A percentile compares a stretch with the other conserved stretches of the same genome.
Conservation (phyloP, 37 sponge, comb jelly and placozoan genomes). For the Cliona cf. orientalis region DNA sequence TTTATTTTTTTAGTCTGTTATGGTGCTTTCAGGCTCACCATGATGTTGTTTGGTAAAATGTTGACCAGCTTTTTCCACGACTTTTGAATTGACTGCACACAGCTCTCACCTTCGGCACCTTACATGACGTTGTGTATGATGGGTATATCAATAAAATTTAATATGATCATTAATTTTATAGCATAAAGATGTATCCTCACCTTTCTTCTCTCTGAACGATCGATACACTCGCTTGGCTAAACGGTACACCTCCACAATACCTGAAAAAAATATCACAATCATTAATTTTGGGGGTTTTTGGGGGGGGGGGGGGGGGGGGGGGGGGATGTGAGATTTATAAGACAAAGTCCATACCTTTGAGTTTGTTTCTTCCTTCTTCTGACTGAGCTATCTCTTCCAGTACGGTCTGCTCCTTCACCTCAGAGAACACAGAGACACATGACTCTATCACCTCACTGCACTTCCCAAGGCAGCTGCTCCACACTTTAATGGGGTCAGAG, state of each 20-base stretch:
- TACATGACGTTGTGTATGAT: too few species aligned
- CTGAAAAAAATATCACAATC: slow-evolving; percentile 3
- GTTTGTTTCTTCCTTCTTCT: slow-evolving; percentile 33
- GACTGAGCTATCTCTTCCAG: slow-evolving; percentile 25
- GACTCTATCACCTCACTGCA: slow-evolving; percentile 18
- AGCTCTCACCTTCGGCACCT: too few species aligned
- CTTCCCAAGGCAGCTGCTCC: slow-evolving; percentile 30
- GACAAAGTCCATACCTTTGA: slow-evolving; percentile 21
- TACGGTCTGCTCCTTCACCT: slow-evolving; percentile 13
- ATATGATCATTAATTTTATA: too few species aligned
- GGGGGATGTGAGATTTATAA: neutral
- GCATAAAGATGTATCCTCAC: neutral
- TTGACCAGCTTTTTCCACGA: slow-evolving; percentile 10
- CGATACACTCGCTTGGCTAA: slow-evolving; percentile 22
- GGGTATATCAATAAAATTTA: too few species aligned
- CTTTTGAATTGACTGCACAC: slow-evolving; percentile 2
- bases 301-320: too few species aligned
- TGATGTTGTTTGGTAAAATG: slow-evolving; percentile 23
- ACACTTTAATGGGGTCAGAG: slow-evolving; percentile 23
- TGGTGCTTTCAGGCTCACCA: slow-evolving; percentile 16
- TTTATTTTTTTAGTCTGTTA: neutral
- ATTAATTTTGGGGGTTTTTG: too few species aligned
- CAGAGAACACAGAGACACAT: slow-evolving; percentile 15
- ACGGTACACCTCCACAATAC: slow-evolving; percentile 51
- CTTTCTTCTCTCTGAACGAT: neutral